phyloP scores from a whole-genome alignment of 2,888 invertebrate genomes.

The Tetragonula carbonaria region DNA sequence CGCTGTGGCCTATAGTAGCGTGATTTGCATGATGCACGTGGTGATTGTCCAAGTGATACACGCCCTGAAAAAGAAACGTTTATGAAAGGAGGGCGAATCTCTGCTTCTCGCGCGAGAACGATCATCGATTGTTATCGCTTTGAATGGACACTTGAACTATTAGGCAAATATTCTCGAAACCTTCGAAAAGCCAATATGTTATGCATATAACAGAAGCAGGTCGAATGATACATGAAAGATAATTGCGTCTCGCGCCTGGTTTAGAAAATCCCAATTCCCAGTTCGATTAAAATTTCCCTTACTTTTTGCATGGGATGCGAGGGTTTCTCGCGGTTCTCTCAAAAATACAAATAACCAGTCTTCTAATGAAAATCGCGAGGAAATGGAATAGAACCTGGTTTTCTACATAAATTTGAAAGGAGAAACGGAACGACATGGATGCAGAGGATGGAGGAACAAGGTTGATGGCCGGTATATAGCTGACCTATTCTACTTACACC shows the following conservation, averaged over 20 bases:
- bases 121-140: background rate
- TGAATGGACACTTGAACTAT: background rate
- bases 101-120: background rate
- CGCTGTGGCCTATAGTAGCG: slow-evolving; percentile 71
- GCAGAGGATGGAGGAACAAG: background rate
- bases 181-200: background rate
- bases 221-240: background rate
- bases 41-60: slow-evolving; percentile 79
- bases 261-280: too few relatives aligned
- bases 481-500: slow-evolving; percentile 33
- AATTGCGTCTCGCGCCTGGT: too few relatives aligned
- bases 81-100: background rate
- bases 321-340: background rate
- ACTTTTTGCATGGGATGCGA: too few relatives aligned
- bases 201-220: background rate
- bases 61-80: slow-evolving; percentile 65
- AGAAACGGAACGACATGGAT: background rate
- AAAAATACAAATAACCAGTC: background rate
- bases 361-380: background rate
- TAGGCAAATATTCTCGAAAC: background rate
- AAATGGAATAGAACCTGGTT: background rate
- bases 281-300: too few relatives aligned
- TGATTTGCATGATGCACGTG: slow-evolving; percentile 73
- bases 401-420: background rate
- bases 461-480: slow-evolving; percentile 14